Evolutionary conservation across 2,113 vertebrate species (phyloP), one percentile per base, ranked within the genome.

Genomic region (Rhinolophus sinicus): DNA sequence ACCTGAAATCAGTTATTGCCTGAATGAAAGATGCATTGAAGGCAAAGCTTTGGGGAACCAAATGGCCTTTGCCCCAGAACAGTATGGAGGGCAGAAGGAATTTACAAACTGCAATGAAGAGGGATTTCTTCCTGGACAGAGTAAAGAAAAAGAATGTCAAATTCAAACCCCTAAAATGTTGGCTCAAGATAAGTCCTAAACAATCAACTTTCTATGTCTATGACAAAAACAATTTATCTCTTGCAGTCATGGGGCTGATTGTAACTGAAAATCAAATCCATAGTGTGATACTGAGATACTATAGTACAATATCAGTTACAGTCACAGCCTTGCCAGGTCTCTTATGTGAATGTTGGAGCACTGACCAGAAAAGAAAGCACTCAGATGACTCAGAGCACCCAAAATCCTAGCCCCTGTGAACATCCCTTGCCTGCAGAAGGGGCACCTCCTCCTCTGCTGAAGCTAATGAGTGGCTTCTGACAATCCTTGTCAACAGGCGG

Each of bases 261-360:
- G 67, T 69, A 95, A 64, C 64, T 86, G 58, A 84, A 95, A 87
- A 82, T 67, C 18, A 93, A 81, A 78, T 89, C 62, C 28, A 56
- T 50, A 84, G 64, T 80, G 35, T 89, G 65, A 85, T 69, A 21
- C 14, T 28, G 38, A 75, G 50, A 80, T 60, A 50, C 15, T 38
- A 12, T 60, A 26, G 70, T n/a, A 52, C 8, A 69, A 4, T 73
- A 44, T 73, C n/a, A 75, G 35, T 75, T 44, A 54, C 80, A 69
- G 15, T 40, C 50, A 60, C 67, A 64, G 73, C 60, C 30, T 62
- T 86, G 62, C 35, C 60, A 76, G 28, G 38, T 76, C 73, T 78
- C 21, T 44, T 38, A 47, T 56, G 67, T 26, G 38, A 82, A 82
- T 33, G 40, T 52, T 85, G 52, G n/a, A 18, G 75, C 12, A 30